These are phyloP conservation scores for Sinohyriopsis cumingii DNA, from an alignment of 2,888 invertebrate genomes.

Conservation along the genomic window DNA sequence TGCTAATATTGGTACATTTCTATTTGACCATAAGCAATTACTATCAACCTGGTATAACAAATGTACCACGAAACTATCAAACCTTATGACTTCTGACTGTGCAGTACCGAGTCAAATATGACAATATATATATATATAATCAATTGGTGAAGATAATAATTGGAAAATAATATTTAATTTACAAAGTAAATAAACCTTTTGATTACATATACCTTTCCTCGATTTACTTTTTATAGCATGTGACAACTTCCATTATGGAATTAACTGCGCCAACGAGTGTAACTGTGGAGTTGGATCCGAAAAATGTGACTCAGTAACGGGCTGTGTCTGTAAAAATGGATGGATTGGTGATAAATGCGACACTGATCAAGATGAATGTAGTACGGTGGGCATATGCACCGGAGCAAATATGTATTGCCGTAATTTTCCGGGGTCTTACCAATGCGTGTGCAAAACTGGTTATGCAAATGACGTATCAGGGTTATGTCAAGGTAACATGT, in stretches of 20 bases:
- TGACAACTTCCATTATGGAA: constrained; percentile 30
- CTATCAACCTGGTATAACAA: too few species aligned
- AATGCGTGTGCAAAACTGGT: constrained; percentile 35
- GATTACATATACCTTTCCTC: too few species aligned
- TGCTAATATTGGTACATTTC: too few species aligned
- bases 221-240: constrained; percentile 22
- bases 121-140: too few species aligned
- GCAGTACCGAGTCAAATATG: too few species aligned
- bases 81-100: too few species aligned
- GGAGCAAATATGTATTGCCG: constrained; percentile 26
- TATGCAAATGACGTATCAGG: constrained; percentile 14
- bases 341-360: constrained; percentile 28
- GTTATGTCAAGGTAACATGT: constrained; percentile 17
- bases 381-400: constrained; percentile 17
- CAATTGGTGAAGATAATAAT: too few species aligned
- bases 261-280: constrained; percentile 36
- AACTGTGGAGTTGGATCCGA: constrained; percentile 34
- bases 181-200: too few species aligned
- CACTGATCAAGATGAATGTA: constrained; percentile 30
- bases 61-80: too few species aligned
- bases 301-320: constrained; percentile 25
- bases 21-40: too few species aligned
- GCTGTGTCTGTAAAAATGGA: constrained; percentile 37
- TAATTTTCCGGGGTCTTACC: constrained; percentile 34
- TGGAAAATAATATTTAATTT: too few species aligned